Percentiles rank a stretch among this genome's conserved stretches.
These are phyloP conservation scores for Syrphus vitripennis DNA, from an alignment of 2,888 invertebrate genomes.

Conservation along the genomic window DNA sequence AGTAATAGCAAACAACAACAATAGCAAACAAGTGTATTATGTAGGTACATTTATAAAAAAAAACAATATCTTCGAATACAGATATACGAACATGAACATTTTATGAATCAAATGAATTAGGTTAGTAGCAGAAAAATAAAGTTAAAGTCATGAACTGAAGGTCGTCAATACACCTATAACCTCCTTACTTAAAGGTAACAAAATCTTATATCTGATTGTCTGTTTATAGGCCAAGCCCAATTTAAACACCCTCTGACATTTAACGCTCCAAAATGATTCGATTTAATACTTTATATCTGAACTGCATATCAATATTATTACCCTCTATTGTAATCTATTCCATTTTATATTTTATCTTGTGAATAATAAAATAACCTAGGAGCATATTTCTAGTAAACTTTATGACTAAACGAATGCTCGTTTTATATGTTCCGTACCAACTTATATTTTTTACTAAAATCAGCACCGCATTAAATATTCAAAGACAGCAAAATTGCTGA, in stretches of 20 bases:
- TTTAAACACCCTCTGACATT: conserved; percentile 13
- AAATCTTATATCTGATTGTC: background rate
- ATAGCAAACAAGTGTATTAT: too few relatives aligned
- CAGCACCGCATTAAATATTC: background rate
- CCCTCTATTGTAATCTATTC: background rate
- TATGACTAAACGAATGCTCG: background rate
- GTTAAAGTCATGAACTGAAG: background rate
- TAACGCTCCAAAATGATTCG: background rate
- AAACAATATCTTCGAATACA: too few relatives aligned
- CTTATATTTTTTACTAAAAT: background rate
- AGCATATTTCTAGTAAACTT: background rate
- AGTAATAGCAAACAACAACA: too few relatives aligned
- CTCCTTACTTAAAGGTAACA: background rate
- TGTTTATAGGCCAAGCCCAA: background rate
- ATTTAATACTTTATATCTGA: background rate
- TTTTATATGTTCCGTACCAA: background rate
- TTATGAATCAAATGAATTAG: background rate
- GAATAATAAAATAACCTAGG: background rate
- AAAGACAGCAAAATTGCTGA: too few relatives aligned
- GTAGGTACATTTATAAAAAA: too few relatives aligned
- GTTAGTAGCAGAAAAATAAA: background rate
- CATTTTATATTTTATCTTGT: background rate
- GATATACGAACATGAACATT: too few relatives aligned
- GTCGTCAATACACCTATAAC: background rate
- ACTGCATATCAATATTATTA: background rate